phyloP scores from a whole-genome alignment of 2,113 vertebrate species.

The Suricata suricatta region DNA sequence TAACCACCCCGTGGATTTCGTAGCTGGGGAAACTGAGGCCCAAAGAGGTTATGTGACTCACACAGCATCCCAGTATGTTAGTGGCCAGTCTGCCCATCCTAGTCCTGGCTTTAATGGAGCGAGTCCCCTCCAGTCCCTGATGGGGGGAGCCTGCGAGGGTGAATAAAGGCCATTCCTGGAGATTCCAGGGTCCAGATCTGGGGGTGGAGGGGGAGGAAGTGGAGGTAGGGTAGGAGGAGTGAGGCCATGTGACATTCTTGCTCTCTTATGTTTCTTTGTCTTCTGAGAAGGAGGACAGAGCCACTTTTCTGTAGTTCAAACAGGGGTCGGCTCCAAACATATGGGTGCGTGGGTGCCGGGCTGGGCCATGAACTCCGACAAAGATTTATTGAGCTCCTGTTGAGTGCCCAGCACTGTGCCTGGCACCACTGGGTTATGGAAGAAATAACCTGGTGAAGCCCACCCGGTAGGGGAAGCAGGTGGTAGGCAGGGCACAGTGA shows the following conservation, averaged over 20 bases:
- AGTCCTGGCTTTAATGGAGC: neutral
- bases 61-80: neutral
- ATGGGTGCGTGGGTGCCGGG: neutral
- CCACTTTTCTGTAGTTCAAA: constrained; percentile 16
- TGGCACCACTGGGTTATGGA: neutral
- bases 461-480: neutral
- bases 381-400: neutral
- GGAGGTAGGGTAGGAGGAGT: neutral
- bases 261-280: constrained; percentile 17
- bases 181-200: neutral
- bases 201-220: neutral
- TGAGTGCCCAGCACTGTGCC: neutral
- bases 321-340: neutral
- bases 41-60: neutral
- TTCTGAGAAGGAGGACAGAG: constrained; percentile 21
- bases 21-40: neutral
- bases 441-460: neutral
- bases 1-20: neutral
- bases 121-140: neutral
- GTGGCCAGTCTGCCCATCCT: neutral
- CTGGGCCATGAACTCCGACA: neutral
- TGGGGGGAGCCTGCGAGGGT: neutral
- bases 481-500: neutral
- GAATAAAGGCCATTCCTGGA: neutral
- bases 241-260: neutral